Evolutionary conservation across 2,888 invertebrate genomes (phyloP).

Genomic region (Cantharis nigra): DNA sequence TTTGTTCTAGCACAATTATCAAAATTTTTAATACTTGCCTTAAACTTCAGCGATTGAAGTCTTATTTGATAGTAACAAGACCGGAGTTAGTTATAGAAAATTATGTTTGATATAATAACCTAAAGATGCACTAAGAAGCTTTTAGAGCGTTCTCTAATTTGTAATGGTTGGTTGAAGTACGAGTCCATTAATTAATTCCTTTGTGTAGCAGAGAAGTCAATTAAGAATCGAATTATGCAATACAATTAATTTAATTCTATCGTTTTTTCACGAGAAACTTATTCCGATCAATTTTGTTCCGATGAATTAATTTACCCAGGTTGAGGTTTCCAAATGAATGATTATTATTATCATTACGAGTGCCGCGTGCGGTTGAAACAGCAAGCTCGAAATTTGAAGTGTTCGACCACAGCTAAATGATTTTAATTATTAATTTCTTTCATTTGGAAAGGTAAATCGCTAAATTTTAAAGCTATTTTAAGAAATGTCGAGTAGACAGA

Average conservation of each 20-base stretch:
- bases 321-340: neutral
- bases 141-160: conserved; percentile 24
- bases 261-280: neutral
- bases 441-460: neutral
- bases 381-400: neutral
- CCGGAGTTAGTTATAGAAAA: neutral
- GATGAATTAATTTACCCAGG: neutral
- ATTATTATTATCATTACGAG: neutral
- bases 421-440: neutral
- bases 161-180: conserved; percentile 14
- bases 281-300: neutral
- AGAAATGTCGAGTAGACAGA: too few relatives aligned
- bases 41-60: neutral
- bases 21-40: neutral
- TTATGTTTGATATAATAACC: neutral
- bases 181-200: conserved; percentile 18
- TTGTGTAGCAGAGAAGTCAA: conserved; percentile 17
- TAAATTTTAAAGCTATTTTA: too few relatives aligned
- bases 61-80: neutral
- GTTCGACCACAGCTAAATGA: neutral
- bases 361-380: neutral
- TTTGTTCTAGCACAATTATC: neutral
- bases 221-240: conserved; percentile 20
- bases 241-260: conserved; percentile 11
- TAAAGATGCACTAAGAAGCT: conserved; percentile 22